Base-by-base conservation (phyloP, 2,797 vertebrate species). In the Babyrousa celebensis region DNA sequence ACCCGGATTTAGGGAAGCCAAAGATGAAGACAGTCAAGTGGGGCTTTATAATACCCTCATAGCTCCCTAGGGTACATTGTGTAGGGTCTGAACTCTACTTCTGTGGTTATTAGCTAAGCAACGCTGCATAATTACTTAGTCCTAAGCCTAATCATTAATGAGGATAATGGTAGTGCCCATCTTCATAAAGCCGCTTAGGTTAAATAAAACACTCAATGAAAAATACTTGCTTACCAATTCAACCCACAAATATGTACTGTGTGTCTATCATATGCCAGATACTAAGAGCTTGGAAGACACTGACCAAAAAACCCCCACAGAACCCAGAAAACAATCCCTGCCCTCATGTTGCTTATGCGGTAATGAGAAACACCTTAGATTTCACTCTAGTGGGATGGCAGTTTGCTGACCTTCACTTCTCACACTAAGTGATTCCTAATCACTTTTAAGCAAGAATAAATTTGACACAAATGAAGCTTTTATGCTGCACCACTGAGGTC, bases 371-470 rank as follows among this genome's bases (percentile, higher is more conserved):
- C 12, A 43, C 1, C 2, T 89, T 92, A 90, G 78, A 40, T 90
- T 85, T 89, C 83, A 71, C 82, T 74, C 56, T 4, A 92, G 36
- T 43, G 21, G 18, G 78, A 92, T 15, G 29, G 32, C 23, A 89
- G 36, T 54, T 54, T 85, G 32, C 32, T 82, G 17, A 92, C 32
- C 40, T 85, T 85, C 32, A 82, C 17, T 58, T 90, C 43, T 96
- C 75, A 94, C 14, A 29, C 85, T 58, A 29, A 80, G 5, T 80
- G 77, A 83, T 85, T 88, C 32, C 36, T 87, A 95, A 85, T 82
- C 91, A 95, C 68, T 94, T 91, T 14, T 68, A 29, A 86, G 40
- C 79, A 86, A 86, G 58, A 95, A 72, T 82, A 75, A 91, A 60
- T 85, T 91, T 88, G 27, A 94, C 17, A 85, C 1, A 85, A 11